A percentile compares a stretch with the other conserved stretches of the same genome.
phyloP scores from a whole-genome alignment of 2,113 vertebrate species.

The Tachysurus fulvidraco region DNA sequence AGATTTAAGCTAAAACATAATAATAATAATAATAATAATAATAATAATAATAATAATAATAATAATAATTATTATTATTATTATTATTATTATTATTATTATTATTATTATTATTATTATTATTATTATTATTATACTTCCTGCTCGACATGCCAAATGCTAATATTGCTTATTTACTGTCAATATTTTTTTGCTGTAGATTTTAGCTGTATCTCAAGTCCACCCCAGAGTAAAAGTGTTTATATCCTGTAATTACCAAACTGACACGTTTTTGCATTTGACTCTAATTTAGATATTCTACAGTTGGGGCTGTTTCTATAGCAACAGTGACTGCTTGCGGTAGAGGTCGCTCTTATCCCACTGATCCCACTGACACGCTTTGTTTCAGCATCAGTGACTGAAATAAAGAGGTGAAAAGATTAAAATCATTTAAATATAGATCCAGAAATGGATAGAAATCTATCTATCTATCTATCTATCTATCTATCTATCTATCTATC shows the following conservation, averaged over 20 bases:
- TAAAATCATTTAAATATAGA: background rate
- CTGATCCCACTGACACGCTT: background rate
- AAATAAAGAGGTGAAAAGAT: background rate
- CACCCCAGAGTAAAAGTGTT: background rate
- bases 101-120: too few relatives aligned
- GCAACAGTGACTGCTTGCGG: background rate
- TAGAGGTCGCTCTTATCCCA: background rate
- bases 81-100: too few relatives aligned
- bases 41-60: too few relatives aligned
- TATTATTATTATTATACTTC: background rate
- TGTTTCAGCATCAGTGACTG: background rate
- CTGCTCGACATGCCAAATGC: background rate
- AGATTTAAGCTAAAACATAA: too few relatives aligned
- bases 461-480: too few relatives aligned
- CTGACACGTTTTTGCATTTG: background rate
- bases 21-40: too few relatives aligned
- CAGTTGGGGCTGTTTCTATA: background rate
- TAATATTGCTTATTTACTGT: background rate
- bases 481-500: background rate
- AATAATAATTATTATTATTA: too few relatives aligned
- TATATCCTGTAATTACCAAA: background rate
- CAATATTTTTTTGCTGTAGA: background rate
- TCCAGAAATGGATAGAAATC: too few relatives aligned
- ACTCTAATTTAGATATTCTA: background rate
- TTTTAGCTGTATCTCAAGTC: background rate